A percentile compares a stretch with the other conserved stretches of the same genome.
phyloP scores from a whole-genome alignment of 1,140 invertebrate species.

The Mylabris phalerata region DNA sequence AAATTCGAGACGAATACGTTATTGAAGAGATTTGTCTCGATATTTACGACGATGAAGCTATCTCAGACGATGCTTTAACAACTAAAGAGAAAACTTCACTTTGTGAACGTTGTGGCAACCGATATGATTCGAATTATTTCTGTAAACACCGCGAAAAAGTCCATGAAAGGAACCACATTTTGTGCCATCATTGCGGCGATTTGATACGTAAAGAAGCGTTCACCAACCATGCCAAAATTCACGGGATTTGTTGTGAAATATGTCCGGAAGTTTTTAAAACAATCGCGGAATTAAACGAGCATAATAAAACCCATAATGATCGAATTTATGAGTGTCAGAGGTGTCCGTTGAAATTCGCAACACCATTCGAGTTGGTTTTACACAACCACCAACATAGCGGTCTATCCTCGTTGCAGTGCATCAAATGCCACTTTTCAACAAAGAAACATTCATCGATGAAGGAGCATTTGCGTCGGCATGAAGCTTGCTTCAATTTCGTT shows the following conservation, averaged over 20 bases:
- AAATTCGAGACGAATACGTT: too few species aligned
- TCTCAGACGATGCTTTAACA: too few species aligned
- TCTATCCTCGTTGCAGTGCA: background rate
- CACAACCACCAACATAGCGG: constrained; percentile 7
- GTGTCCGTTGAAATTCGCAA: constrained; percentile 18
- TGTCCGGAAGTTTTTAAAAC: constrained; percentile 46
- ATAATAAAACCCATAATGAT: constrained; percentile 24
- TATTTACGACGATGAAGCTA: too few species aligned
- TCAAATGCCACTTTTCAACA: constrained; percentile 13
- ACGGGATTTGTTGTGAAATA: constrained; percentile 40
- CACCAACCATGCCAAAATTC: background rate
- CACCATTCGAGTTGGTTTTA: constrained; percentile 8
- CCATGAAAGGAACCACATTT: background rate
- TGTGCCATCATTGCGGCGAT: constrained; percentile 2
- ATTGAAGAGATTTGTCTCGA: too few species aligned
- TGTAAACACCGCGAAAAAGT: too few species aligned
- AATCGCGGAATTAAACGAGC: constrained; percentile 46
- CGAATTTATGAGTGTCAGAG: constrained; percentile 13
- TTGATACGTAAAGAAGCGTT: background rate
- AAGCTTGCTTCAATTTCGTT: constrained; percentile 44
- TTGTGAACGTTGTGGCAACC: constrained; percentile 41
- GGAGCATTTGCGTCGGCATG: constrained; percentile 45
- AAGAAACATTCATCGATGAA: constrained; percentile 18
- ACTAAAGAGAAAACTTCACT: constrained; percentile 34
- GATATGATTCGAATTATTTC: too few species aligned